Conservation (phyloP, 64 coral and sea anemone species). For the Stichodactyla mertensii region DNA sequence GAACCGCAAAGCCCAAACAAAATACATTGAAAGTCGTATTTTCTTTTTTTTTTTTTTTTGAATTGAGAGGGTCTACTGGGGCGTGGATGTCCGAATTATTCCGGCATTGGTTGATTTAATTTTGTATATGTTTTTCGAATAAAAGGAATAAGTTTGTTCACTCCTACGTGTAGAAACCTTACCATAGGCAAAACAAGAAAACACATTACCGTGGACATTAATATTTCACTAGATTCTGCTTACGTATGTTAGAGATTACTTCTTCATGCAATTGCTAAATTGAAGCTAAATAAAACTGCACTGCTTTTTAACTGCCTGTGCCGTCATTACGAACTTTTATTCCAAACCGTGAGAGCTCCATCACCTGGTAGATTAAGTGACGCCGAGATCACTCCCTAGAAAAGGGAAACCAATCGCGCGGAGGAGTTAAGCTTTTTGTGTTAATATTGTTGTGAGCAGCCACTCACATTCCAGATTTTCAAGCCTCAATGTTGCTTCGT, state of each 20-base stretch:
- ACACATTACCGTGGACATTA: neutral
- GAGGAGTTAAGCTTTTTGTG: neutral
- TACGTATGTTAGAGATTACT: neutral
- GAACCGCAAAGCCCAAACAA: neutral
- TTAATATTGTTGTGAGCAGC: neutral
- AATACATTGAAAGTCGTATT: neutral
- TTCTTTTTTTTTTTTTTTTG: too few relatives aligned
- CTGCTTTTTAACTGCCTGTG: neutral
- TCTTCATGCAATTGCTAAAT: constrained; percentile 4
- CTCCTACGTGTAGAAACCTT: neutral
- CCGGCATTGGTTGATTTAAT: too few relatives aligned
- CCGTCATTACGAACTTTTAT: neutral
- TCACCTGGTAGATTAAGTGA: neutral
- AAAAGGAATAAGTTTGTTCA: neutral
- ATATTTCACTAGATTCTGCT: neutral
- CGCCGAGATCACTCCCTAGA: neutral
- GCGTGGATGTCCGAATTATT: neutral
- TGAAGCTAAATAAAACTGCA: constrained; percentile 5
- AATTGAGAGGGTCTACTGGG: neutral
- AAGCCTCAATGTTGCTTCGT: neutral
- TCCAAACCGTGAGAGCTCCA: neutral
- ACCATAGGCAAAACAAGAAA: neutral
- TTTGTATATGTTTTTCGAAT: neutral
- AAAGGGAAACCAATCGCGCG: neutral
- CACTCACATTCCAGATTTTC: neutral